Percentiles rank a stretch among this genome's conserved stretches.
Conservation (phyloP, 2,888 invertebrate species). For the Cosmia trapezina region DNA sequence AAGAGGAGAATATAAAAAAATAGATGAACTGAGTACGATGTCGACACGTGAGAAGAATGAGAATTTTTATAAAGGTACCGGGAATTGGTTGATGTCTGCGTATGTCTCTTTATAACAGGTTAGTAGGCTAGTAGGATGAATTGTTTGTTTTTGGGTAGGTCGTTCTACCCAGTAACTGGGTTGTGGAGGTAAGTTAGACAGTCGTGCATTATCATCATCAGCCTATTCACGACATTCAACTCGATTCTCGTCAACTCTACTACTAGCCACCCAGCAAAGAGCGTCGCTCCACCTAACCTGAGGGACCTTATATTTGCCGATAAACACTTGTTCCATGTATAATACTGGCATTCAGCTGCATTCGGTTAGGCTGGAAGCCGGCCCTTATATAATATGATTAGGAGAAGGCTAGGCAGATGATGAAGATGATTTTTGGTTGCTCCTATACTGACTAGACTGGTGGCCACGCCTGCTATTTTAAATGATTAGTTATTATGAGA, state of each 20-base stretch:
- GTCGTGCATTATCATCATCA: not conserved
- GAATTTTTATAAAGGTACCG: not conserved
- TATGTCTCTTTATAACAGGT: not conserved
- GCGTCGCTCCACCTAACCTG: too few relatives aligned
- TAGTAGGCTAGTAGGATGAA: not conserved
- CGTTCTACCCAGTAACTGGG: not conserved
- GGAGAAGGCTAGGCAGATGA: not conserved
- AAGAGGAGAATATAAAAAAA: slow-evolving; percentile 23
- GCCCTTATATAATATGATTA: not conserved
- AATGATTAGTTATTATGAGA: too few relatives aligned
- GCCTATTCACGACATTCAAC: too few relatives aligned
- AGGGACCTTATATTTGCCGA: too few relatives aligned
- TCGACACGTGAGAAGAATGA: slow-evolving; percentile 11
- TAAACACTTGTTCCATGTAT: too few relatives aligned
- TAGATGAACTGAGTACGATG: slow-evolving; percentile 16
- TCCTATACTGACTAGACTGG: not conserved
- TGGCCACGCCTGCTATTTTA: too few relatives aligned
- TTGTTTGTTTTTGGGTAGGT: not conserved
- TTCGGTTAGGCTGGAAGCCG: not conserved
- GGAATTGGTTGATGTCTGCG: not conserved
- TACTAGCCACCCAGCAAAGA: too few relatives aligned
- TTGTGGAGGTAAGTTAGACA: not conserved
- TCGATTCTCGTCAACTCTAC: too few relatives aligned
- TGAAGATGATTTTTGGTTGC: not conserved
- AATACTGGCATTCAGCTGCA: not conserved